A percentile compares a stretch with the other conserved stretches of the same genome.
Conservation (phyloP, 2,888 invertebrate species). For the Theretra japonica region DNA sequence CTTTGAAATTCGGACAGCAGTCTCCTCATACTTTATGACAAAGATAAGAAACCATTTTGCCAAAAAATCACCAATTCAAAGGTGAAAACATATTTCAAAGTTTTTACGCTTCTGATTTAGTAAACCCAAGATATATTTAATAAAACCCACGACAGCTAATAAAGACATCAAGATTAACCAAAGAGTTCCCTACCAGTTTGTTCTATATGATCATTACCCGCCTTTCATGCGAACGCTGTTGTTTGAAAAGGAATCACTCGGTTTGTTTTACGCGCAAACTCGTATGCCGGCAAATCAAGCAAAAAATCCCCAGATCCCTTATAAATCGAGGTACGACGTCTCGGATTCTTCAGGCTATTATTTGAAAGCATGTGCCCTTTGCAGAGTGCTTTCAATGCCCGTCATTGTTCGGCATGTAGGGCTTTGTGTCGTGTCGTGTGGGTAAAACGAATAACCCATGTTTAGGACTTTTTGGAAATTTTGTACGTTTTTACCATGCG, state of each 20-base stretch:
- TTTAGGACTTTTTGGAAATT: slow-evolving; percentile 34
- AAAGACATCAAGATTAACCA: background rate
- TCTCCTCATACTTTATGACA: too few species aligned
- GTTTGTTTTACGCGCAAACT: slow-evolving; percentile 54
- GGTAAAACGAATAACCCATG: slow-evolving; percentile 42
- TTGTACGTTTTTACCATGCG: slow-evolving; percentile 1
- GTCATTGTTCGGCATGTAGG: slow-evolving; percentile 63
- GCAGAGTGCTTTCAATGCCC: slow-evolving; percentile 61
- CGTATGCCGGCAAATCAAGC: slow-evolving; percentile 54
- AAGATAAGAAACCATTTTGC: too few species aligned
- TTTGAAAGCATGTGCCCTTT: slow-evolving; percentile 70
- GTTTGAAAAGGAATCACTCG: slow-evolving; percentile 43
- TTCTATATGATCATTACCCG: slow-evolving; percentile 30
- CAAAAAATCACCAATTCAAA: too few species aligned
- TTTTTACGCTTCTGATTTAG: background rate
- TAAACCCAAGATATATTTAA: background rate
- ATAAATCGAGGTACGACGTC: slow-evolving; percentile 61
- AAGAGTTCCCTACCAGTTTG: slow-evolving; percentile 4
- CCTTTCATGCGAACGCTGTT: slow-evolving; percentile 29
- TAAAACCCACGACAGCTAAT: background rate
- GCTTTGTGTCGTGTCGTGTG: slow-evolving; percentile 53
- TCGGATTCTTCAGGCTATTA: slow-evolving; percentile 65
- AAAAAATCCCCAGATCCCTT: slow-evolving; percentile 54
- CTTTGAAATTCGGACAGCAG: too few species aligned
- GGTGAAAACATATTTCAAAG: too few species aligned